Evolutionary conservation across 2,888 invertebrate species (phyloP), one percentile per base, ranked within the genome.

Genomic region (Sphaeridia pumilis): DNA sequence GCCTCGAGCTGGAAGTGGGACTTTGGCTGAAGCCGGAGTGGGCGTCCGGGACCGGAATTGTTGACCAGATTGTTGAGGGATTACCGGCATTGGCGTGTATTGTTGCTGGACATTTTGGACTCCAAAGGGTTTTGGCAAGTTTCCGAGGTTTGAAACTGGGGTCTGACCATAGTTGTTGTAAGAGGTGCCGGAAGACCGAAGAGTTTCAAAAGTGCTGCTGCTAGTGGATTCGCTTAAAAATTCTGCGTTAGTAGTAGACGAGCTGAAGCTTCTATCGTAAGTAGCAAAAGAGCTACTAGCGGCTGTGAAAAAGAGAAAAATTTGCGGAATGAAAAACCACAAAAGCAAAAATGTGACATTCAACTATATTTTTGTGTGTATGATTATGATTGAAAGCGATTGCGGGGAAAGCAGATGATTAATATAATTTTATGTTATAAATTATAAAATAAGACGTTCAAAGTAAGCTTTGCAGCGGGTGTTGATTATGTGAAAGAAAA

Each of bases 221-320:
- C n/a, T n/a, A n/a, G n/a, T n/a, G 27, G 52, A 52, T 24, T 52
- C 52, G 26, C 52, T 52, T 31, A 52, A 47, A 52, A 46, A 46
- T 26, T 38, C 52, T 31, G 57, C 50, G 52, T 46, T 63, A 63
- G 63, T 60, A 58, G 57, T 56, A 54, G 58, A 56, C 59, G 55
- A 58, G 59, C 62, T 62, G n/a, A n/a, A n/a, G n/a, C n/a, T n/a
- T n/a, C n/a, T n/a, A 62, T 58, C 60, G 56, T 57, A 59, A 36
- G 52, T 46, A 52, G 56, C 55, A 53, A 56, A 54, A 50, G 58
- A 58, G 55, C 60, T 60, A 54, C 57, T 58, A 52, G 59, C 49
- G 55, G 59, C 63, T 61, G 60, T 49, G 58, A 57, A 48, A 49
- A 48, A 57, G 49, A 56, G 44, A 21, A 52, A 56, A 51, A 52